A percentile compares a stretch with the other conserved stretches of the same genome.
Conservation (phyloP, 2,113 vertebrate genomes). For the Thunnus maccoyii region DNA sequence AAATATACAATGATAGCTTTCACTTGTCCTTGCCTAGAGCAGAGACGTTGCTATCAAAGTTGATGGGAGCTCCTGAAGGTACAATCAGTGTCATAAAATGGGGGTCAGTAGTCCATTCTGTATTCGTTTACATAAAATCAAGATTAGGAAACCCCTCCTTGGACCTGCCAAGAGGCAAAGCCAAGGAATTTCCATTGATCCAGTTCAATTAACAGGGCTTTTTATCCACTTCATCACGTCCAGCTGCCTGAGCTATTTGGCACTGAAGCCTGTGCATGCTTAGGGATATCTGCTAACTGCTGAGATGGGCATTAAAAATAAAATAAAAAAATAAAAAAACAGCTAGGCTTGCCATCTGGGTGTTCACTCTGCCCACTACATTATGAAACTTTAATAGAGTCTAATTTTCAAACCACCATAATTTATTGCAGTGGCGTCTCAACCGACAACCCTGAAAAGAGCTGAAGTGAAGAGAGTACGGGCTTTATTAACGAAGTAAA, state of each 20-base stretch:
- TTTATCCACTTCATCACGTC: constrained; percentile 59
- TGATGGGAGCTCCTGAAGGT: neutral
- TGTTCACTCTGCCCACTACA: constrained; percentile 51
- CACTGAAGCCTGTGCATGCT: constrained; percentile 29
- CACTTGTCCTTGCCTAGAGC: constrained; percentile 3
- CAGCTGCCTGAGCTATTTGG: constrained; percentile 54
- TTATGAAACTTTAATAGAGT: constrained; percentile 67
- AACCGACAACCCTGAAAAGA: constrained; percentile 10
- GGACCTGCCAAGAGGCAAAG: constrained; percentile 48
- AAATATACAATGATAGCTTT: neutral
- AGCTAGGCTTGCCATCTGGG: constrained; percentile 43
- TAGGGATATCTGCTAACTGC: constrained; percentile 48
- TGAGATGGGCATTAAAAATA: constrained; percentile 47
- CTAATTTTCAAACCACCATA: constrained; percentile 64
- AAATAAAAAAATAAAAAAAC: neutral
- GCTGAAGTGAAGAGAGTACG: neutral
- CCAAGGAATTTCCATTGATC: constrained; percentile 63
- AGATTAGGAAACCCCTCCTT: constrained; percentile 39
- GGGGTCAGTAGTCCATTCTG: constrained; percentile 17
- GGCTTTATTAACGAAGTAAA: constrained; percentile 21
- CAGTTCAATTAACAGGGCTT: constrained; percentile 58
- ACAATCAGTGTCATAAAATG: neutral
- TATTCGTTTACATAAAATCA: constrained; percentile 40
- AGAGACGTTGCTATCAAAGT: neutral
- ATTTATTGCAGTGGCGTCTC: constrained; percentile 57